These are phyloP conservation scores for Drosophila arizonae DNA, from an alignment of 1,140 invertebrate species.

Conservation along the genomic window DNA sequence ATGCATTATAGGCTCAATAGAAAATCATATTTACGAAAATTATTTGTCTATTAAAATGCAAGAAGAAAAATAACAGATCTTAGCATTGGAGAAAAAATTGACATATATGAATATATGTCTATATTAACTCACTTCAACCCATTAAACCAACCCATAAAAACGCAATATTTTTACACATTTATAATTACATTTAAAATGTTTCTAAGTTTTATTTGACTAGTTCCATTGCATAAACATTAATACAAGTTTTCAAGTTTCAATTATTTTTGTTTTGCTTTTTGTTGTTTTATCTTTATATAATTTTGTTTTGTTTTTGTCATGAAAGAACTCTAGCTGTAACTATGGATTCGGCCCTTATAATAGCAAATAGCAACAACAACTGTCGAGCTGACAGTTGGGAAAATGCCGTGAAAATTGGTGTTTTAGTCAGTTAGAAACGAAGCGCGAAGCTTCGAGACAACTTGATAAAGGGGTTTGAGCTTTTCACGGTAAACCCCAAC, in stretches of 20 bases:
- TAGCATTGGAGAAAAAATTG: too few relatives aligned
- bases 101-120: too few relatives aligned
- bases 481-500: conserved; percentile 50
- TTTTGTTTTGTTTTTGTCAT: conserved; percentile 38
- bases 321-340: conserved; percentile 46
- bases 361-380: conserved; percentile 20
- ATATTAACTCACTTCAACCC: too few relatives aligned
- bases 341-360: conserved; percentile 12
- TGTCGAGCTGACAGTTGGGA: conserved; percentile 59
- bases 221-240: conserved; percentile 81
- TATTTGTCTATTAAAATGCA: too few relatives aligned
- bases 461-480: conserved; percentile 77
- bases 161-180: conserved; percentile 58
- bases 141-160: conserved; percentile 12
- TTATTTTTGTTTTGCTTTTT: conserved; percentile 12
- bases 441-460: conserved; percentile 28
- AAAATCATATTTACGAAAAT: too few relatives aligned
- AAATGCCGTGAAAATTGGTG: conserved; percentile 65
- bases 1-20: too few relatives aligned
- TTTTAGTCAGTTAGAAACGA: conserved; percentile 67
- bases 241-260: conserved; percentile 73
- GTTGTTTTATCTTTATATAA: conserved; percentile 34
- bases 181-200: conserved; percentile 81
- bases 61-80: too few relatives aligned
- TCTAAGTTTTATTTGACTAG: conserved; percentile 81